Evolutionary conservation across 30 jellyfish, hydroid and myxozoan genomes (phyloP), one percentile per base, ranked within the genome.

Genomic region (Aurelia aurita complex sp. Pacific): DNA sequence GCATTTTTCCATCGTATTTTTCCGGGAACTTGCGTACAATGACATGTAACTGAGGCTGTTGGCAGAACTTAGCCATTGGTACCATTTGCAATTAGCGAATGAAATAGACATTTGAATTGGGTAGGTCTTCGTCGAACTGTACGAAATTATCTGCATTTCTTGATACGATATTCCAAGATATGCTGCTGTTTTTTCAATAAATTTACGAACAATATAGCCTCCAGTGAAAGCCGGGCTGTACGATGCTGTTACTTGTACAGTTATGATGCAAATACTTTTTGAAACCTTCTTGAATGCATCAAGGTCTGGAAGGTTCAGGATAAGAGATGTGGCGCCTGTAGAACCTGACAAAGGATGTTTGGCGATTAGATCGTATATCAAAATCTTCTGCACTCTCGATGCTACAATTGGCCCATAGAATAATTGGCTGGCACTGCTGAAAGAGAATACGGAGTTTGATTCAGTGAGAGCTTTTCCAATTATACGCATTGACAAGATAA

Each of bases 291-390:
- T 53, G 34, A 80, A 69, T 34, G 64, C 23, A 19, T 67, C 81
- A 71, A 32, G 70, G 29, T 90, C 94, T 1, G 69, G 91, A 8
- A 69, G 17, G 17, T 79, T 82, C 9, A 95, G 62, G 19, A 79
- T 87, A 59, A 85, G 55, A 57, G 79, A 29, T 12, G 94, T 69
- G 13, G 67, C 6, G 42, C 69, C 85, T 57, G 40, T 72, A 14
- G 60, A 69, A 4, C 88, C 87, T 6, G 99, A 89, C 14, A 11
- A 43, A 54, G 97, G 99, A 57, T 95, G 96, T 42, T 63, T 82
- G 10, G 98, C 97, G 6, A 42, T 46, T 43, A 95, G 67, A 15
- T 77, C 81, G 64, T 35, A 95, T n/a, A 19, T 63, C 70, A 55
- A 11, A 23, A 70, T 72, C 19, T 73, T 52, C 59, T 62, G 23